These are phyloP conservation scores for Philopotamus ludificatus DNA, from an alignment of 1,140 invertebrate species.

Conservation along the genomic window DNA sequence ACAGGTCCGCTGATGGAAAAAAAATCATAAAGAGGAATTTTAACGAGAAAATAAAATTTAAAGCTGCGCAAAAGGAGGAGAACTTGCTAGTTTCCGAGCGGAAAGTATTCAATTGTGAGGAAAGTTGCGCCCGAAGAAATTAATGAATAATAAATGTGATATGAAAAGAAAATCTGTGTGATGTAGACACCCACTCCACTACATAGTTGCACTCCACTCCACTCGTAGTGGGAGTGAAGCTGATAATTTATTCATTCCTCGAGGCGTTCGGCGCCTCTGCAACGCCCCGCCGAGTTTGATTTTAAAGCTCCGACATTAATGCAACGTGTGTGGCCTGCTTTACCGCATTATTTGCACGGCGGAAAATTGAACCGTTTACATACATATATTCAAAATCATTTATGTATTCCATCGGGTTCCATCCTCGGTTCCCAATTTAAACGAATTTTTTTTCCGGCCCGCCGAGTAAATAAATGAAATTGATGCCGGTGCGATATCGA, in stretches of 20 bases:
- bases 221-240: background rate
- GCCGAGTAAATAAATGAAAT: too few relatives aligned
- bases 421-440: too few relatives aligned
- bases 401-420: too few relatives aligned
- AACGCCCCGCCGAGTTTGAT: slow-evolving; percentile 13
- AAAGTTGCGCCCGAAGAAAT: background rate
- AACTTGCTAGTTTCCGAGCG: too few relatives aligned
- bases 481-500: too few relatives aligned
- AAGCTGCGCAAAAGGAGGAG: too few relatives aligned
- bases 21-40: too few relatives aligned
- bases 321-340: slow-evolving; percentile 12
- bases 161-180: background rate
- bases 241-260: slow-evolving; percentile 22
- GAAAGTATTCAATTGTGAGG: background rate
- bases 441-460: too few relatives aligned
- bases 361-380: background rate
- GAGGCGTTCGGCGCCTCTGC: background rate
- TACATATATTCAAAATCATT: background rate
- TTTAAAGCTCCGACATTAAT: slow-evolving; percentile 18
- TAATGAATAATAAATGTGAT: background rate
- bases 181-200: background rate
- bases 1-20: too few relatives aligned
- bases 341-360: background rate
- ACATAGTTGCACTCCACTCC: background rate
- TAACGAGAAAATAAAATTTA: too few relatives aligned